These are phyloP conservation scores for Alcis repandata DNA, from an alignment of 2,888 invertebrate genomes.

Conservation along the genomic window DNA sequence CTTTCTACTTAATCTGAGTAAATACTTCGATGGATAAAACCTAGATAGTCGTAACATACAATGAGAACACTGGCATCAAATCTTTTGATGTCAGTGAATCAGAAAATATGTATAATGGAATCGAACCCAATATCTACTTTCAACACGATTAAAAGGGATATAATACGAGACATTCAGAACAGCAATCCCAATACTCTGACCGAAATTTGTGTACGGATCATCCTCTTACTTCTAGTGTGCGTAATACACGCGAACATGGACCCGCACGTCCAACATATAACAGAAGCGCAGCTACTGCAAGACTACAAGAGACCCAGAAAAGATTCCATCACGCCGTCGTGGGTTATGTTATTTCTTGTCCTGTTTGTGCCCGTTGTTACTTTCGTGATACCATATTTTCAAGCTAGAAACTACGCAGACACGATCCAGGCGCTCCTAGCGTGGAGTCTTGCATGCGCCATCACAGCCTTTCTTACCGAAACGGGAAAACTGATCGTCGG, in stretches of 20 bases:
- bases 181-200: conserved; percentile 41
- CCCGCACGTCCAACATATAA: conserved; percentile 90
- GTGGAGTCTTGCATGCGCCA: conserved; percentile 87
- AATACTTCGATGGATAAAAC: neutral
- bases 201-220: conserved; percentile 61
- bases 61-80: neutral
- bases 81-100: too few species aligned
- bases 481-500: conserved; percentile 87
- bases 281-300: conserved; percentile 90
- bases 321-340: conserved; percentile 89
- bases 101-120: conserved; percentile 9
- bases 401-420: conserved; percentile 54
- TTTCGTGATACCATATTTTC: conserved; percentile 74
- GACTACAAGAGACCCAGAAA: conserved; percentile 90
- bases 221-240: conserved; percentile 56
- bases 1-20: too few species aligned
- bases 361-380: conserved; percentile 86
- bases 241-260: conserved; percentile 85
- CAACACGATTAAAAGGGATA: conserved; percentile 50
- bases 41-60: neutral
- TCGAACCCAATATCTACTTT: conserved; percentile 5
- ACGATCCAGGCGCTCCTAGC: conserved; percentile 73
- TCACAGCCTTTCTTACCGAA: conserved; percentile 89
- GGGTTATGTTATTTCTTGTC: conserved; percentile 87
- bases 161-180: conserved; percentile 46